phyloP scores from a whole-genome alignment of 2,113 vertebrate species.

The Oncorhynchus gorbuscha region DNA sequence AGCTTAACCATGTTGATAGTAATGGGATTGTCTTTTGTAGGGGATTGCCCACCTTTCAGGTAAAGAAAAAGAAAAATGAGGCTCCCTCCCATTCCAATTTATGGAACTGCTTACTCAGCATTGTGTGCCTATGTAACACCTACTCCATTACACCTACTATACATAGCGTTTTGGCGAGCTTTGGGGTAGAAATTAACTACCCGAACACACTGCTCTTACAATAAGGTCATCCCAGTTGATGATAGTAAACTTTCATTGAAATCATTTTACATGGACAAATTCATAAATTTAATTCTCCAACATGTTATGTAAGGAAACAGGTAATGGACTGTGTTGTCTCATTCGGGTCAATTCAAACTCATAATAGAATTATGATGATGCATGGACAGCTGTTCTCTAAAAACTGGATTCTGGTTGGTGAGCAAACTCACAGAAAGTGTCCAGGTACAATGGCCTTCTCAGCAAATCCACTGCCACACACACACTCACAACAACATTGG shows the following conservation, averaged over 20 bases:
- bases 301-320: not conserved
- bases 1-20: too few species aligned
- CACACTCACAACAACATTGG: slow-evolving; percentile 31
- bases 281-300: not conserved
- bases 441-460: slow-evolving; percentile 14
- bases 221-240: not conserved
- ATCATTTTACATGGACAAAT: too few species aligned
- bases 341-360: not conserved
- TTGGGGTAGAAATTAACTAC: not conserved
- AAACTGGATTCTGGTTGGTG: not conserved
- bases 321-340: not conserved
- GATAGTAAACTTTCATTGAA: not conserved
- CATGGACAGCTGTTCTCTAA: not conserved
- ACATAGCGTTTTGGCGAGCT: not conserved
- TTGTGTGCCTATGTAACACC: not conserved
- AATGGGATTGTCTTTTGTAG: too few species aligned
- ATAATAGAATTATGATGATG: not conserved
- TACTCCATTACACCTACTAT: too few species aligned
- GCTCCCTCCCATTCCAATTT: slow-evolving; percentile 41
- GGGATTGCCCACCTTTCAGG: slow-evolving; percentile 26
- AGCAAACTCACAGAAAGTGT: not conserved
- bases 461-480: slow-evolving; percentile 16
- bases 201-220: not conserved
- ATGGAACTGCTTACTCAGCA: slow-evolving; percentile 33
- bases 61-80: slow-evolving; percentile 17